phyloP scores from a whole-genome alignment of 2,113 vertebrate species.

The Cygnus buccinator region DNA sequence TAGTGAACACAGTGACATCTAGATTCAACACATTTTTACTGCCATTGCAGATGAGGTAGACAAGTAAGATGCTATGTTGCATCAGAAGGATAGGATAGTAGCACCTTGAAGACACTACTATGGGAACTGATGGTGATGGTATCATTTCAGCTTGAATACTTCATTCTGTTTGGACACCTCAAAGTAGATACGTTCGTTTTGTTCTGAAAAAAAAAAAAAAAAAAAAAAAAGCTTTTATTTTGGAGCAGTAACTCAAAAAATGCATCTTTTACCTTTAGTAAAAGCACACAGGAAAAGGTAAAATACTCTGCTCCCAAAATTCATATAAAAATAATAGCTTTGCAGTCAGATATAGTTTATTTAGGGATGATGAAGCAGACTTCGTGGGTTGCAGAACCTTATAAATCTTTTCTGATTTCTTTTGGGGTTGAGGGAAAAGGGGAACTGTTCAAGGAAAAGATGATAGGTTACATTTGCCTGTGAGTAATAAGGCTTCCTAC shows the following conservation, averaged over 20 bases:
- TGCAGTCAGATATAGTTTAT: background rate
- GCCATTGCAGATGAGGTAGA: background rate
- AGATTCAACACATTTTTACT: background rate
- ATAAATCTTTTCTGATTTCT: slow-evolving; percentile 32
- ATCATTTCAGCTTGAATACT: background rate
- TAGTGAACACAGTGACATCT: background rate
- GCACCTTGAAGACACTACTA: background rate
- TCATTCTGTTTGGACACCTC: background rate
- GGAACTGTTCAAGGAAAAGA: slow-evolving; percentile 2
- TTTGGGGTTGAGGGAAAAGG: background rate
- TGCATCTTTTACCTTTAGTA: background rate
- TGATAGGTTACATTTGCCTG: slow-evolving; percentile 30
- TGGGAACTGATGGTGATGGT: background rate
- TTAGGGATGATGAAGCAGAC: background rate
- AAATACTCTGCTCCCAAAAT: background rate
- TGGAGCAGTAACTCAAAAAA: background rate
- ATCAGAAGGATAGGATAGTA: background rate
- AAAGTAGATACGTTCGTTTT: background rate
- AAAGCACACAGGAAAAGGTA: background rate
- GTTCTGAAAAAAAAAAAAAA: background rate
- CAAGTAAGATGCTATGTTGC: background rate
- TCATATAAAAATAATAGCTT: slow-evolving; percentile 2
- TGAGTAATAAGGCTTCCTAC: slow-evolving; percentile 14
- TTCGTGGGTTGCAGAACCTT: background rate
- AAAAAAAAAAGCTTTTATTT: background rate